Percentiles rank a stretch among this genome's conserved stretches.
Evolutionary conservation across 2,888 invertebrate species (phyloP).

Genomic region (Sinopyrophorus schimmeli): DNA sequence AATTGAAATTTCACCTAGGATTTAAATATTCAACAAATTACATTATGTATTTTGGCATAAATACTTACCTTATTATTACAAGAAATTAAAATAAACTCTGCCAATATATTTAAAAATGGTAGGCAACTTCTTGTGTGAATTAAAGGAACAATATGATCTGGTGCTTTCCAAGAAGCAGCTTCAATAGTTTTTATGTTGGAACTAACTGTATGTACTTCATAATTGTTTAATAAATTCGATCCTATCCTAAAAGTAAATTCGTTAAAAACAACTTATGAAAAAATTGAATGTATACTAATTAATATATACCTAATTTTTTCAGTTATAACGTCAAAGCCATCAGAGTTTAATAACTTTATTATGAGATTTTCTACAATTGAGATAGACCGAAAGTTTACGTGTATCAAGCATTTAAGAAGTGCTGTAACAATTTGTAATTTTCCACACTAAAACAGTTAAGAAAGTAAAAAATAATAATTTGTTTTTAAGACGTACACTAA

Average conservation of each 20-base stretch:
- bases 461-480: not conserved
- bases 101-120: slow-evolving; percentile 53
- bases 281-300: too few relatives aligned
- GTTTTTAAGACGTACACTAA: slow-evolving; percentile 44
- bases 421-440: slow-evolving; percentile 51
- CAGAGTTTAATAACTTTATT: slow-evolving; percentile 53
- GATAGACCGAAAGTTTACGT: too few relatives aligned
- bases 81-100: slow-evolving; percentile 40
- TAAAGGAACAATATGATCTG: slow-evolving; percentile 57
- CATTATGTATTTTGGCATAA: not conserved
- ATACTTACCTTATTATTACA: slow-evolving; percentile 38
- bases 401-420: slow-evolving; percentile 41
- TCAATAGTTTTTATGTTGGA: slow-evolving; percentile 56
- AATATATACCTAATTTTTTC: slow-evolving; percentile 51
- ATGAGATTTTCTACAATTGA: slow-evolving; percentile 38
- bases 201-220: slow-evolving; percentile 49
- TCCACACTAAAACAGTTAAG: slow-evolving; percentile 47
- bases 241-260: slow-evolving; percentile 48
- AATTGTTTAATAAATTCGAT: slow-evolving; percentile 58
- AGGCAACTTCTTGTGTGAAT: slow-evolving; percentile 55
- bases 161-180: slow-evolving; percentile 54
- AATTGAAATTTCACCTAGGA: slow-evolving; percentile 53
- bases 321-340: slow-evolving; percentile 56
- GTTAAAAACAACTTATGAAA: too few relatives aligned
- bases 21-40: slow-evolving; percentile 7